Evolutionary conservation across 2,113 vertebrate species (phyloP).

Genomic region (Oncorhynchus mykiss): DNA sequence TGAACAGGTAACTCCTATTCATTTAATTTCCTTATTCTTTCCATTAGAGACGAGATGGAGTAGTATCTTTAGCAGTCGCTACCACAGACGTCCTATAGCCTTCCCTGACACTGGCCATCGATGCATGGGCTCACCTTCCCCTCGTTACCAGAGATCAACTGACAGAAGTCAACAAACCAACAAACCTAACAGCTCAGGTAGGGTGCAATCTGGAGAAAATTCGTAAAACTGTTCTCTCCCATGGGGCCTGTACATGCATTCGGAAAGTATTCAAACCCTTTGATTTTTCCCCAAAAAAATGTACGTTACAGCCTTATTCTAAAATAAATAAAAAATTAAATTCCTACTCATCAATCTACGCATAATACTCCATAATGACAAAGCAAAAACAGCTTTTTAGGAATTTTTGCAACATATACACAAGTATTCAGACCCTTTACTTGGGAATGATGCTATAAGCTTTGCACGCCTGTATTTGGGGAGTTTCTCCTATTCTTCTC

Average conservation of each 20-base stretch:
- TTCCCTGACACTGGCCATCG: constrained; percentile 59
- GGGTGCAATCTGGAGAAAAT: constrained; percentile 29
- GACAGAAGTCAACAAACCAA: constrained; percentile 63
- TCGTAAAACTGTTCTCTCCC: background rate
- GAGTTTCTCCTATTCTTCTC: no score
- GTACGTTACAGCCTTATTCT: no score
- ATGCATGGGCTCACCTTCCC: constrained; percentile 67
- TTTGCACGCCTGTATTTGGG: no score
- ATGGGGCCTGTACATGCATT: background rate
- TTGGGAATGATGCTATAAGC: no score
- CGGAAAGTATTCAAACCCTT: no score
- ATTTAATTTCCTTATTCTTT: constrained; percentile 10
- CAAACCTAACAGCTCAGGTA: constrained; percentile 74
- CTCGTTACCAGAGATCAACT: constrained; percentile 72
- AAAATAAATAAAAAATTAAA: no score
- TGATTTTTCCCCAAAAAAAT: no score
- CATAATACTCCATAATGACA: no score
- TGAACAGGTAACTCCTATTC: background rate
- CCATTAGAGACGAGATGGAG: constrained; percentile 73
- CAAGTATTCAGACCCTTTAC: no score
- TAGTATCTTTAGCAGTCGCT: constrained; percentile 68
- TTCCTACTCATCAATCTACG: no score
- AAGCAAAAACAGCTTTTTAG: no score
- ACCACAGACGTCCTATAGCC: constrained; percentile 65
- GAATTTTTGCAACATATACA: no score